Evolutionary conservation across 2,113 vertebrate genomes (phyloP).

Genomic region (Pelmatolapia mariae): DNA sequence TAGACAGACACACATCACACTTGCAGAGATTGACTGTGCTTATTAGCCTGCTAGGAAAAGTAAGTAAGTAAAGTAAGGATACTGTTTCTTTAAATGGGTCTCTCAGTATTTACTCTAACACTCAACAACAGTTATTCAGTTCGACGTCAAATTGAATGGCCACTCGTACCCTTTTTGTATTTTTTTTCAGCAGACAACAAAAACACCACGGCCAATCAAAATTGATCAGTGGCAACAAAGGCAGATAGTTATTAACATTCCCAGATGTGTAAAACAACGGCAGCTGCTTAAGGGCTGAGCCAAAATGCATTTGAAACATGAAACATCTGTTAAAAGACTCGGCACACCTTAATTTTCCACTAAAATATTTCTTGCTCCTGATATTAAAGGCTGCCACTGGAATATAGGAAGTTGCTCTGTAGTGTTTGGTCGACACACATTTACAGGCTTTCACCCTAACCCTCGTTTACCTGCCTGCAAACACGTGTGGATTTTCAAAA

Average conservation of each 20-base stretch:
- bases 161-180: not conserved
- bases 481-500: not conserved
- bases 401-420: not conserved
- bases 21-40: not conserved
- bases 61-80: not conserved
- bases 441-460: not conserved
- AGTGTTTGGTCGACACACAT: not conserved
- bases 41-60: not conserved
- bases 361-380: not conserved
- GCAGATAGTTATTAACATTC: not conserved
- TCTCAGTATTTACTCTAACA: not conserved
- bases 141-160: not conserved
- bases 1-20: not conserved
- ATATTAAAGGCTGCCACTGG: constrained; percentile 1
- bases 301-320: constrained; percentile 13
- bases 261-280: constrained; percentile 3
- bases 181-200: not conserved
- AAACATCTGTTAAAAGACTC: constrained; percentile 30
- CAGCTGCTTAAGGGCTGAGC: not conserved
- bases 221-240: not conserved
- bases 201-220: not conserved
- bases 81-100: not conserved
- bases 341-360: not conserved
- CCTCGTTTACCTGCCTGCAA: not conserved
- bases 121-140: not conserved